Percentiles rank a stretch among this genome's conserved stretches.
These are phyloP conservation scores for Beroe forskalii DNA, from an alignment of 37 sponge, comb jelly and placozoan genomes.

Conservation along the genomic window DNA sequence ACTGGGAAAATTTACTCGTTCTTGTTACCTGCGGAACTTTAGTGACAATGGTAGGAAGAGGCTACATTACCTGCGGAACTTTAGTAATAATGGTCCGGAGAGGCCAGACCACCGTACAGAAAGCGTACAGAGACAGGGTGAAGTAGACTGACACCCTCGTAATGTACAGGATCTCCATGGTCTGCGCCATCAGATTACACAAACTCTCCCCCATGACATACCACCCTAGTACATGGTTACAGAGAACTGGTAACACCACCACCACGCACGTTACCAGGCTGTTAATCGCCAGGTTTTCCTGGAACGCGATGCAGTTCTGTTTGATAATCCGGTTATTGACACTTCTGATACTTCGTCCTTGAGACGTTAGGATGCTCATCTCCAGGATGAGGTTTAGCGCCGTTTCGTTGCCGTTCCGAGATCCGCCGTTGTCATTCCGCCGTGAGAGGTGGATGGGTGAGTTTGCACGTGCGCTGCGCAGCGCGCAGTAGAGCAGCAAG, in stretches of 20 bases:
- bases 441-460: neutral
- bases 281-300: neutral
- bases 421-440: neutral
- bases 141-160: neutral
- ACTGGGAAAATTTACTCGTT: too few relatives aligned
- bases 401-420: neutral
- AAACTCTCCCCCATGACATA: neutral
- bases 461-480: neutral
- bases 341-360: neutral
- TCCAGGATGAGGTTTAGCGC: neutral
- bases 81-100: neutral
- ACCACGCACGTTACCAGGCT: neutral
- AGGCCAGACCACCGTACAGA: constrained; percentile 4
- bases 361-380: neutral
- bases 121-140: neutral
- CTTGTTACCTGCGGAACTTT: neutral
- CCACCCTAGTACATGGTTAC: neutral
- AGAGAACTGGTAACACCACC: neutral
- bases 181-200: constrained; percentile 47
- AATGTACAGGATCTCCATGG: constrained; percentile 30
- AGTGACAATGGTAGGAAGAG: neutral
- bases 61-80: neutral
- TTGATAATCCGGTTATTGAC: neutral
- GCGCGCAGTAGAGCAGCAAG: neutral
- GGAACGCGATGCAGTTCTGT: neutral